Evolutionary conservation across 2,888 invertebrate species (phyloP), one percentile per base, ranked within the genome.

Genomic region (Coenonympha arcania): DNA sequence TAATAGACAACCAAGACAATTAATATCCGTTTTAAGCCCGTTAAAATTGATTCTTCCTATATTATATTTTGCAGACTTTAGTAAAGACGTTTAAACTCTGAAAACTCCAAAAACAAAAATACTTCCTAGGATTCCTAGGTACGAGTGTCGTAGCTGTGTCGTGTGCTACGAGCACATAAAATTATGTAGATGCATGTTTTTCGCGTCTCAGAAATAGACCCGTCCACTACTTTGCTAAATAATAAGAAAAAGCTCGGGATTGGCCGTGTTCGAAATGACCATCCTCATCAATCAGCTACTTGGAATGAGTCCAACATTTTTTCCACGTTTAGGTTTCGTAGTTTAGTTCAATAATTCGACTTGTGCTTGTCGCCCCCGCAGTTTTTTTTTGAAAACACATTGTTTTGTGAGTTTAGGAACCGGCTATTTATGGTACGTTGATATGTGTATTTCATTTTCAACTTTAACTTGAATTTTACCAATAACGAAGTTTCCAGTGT

Each of bases 271-370:
- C 85, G 76, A 85, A 83, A 84, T 86, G 86, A 82, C 86, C 86
- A 86, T 85, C 86, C 86, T 85, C 86, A 86, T 86, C 86, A 85
- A 86, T 86, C 86, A 86, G 83, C 83, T 83, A 79, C 78, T 86
- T 86, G 86, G 86, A 83, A 65, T 68, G 68, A 62, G 71, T 82
- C 86, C 85, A 86, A 86, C 69, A 80, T 84, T 86, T 85, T 84
- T 86, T 85, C 83, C 81, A 82, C 83, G 85, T 84, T 85, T 84
- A 85, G 79, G 76, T 84, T 83, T 81, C 70, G 71, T 76, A 83
- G 83, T 81, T 84, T 80, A 76, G 79, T 79, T 75, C 71, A 75
- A 77, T 82, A 79, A 79, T 82, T 79, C 70, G 67, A 73, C 74
- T 69, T 70, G 71, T 69, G 68, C 71, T 72, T 74, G 77, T 77